These are phyloP conservation scores for Cebidichthys violaceus DNA, from an alignment of 2,113 vertebrate species.

Conservation along the genomic window DNA sequence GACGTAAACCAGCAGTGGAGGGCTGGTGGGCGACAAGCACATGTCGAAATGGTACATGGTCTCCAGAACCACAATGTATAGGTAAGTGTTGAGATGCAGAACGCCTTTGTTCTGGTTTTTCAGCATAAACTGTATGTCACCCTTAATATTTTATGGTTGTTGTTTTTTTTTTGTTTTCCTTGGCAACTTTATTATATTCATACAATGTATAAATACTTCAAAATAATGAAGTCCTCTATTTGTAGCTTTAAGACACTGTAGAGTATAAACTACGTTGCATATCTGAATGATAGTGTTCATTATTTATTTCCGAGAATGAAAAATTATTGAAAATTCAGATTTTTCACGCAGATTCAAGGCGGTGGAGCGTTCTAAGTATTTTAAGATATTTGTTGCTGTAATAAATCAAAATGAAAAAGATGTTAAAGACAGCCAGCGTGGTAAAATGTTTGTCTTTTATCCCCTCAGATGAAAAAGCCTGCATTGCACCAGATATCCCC, in stretches of 20 bases:
- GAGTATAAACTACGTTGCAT: neutral
- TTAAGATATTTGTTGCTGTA: too few relatives aligned
- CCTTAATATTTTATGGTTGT: neutral
- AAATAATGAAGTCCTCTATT: neutral
- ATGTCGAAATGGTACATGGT: conserved; percentile 58
- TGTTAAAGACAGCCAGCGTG: neutral
- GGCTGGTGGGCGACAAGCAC: conserved; percentile 65
- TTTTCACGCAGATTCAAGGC: neutral
- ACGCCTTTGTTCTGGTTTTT: neutral
- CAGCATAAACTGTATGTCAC: neutral
- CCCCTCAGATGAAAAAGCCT: conserved; percentile 41
- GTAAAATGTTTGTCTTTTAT: neutral
- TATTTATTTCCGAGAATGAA: too few relatives aligned
- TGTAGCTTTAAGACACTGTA: too few relatives aligned
- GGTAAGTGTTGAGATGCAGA: conserved; percentile 45
- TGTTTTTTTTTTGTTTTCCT: neutral
- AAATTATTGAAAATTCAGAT: too few relatives aligned
- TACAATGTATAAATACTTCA: neutral
- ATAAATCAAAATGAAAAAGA: too few relatives aligned
- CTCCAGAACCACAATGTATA: conserved; percentile 51
- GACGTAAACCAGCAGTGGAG: conserved; percentile 43
- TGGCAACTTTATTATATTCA: neutral
- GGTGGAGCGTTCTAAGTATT: neutral
- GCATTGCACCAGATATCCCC: conserved; percentile 31
- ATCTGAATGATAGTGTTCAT: neutral